Evolutionary conservation across 2,113 vertebrate genomes (phyloP).

Genomic region (Chinchilla lanigera): DNA sequence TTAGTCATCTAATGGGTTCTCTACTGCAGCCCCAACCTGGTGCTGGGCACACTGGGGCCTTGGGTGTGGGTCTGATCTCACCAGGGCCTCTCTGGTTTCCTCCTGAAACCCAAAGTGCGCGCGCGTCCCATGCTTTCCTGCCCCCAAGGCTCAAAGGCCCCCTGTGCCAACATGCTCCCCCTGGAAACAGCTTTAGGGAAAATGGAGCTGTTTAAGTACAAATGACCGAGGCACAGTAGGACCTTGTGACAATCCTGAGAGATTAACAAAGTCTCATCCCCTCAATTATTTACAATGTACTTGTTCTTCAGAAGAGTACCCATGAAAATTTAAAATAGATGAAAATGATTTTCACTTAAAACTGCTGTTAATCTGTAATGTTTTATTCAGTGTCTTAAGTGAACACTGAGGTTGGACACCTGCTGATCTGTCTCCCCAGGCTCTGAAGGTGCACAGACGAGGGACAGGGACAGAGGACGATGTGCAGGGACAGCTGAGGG

Average conservation of each 20-base stretch:
- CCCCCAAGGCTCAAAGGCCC: not conserved
- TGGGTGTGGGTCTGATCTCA: not conserved
- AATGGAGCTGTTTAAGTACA: slow-evolving; percentile 75
- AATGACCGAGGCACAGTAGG: slow-evolving; percentile 75
- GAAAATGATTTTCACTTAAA: slow-evolving; percentile 87
- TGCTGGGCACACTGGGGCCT: not conserved
- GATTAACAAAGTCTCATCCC: slow-evolving; percentile 83
- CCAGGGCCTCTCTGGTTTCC: not conserved
- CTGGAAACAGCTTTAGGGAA: slow-evolving; percentile 35
- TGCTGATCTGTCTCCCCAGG: slow-evolving; percentile 79
- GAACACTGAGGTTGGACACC: slow-evolving; percentile 80
- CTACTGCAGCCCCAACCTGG: too few relatives aligned
- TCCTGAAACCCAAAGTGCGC: not conserved
- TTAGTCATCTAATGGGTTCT: not conserved
- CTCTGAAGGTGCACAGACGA: slow-evolving; percentile 65
- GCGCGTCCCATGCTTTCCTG: not conserved
- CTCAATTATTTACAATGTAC: slow-evolving; percentile 87
- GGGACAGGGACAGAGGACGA: slow-evolving; percentile 6
- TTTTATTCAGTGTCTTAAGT: slow-evolving; percentile 88
- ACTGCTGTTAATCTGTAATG: slow-evolving; percentile 86
- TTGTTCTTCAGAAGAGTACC: slow-evolving; percentile 87
- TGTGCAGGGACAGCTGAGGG: slow-evolving; percentile 46
- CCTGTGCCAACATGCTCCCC: not conserved
- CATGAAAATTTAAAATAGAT: slow-evolving; percentile 88
- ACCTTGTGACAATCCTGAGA: slow-evolving; percentile 84